A percentile compares a stretch with the other conserved stretches of the same genome.
Conservation (phyloP, 2,888 invertebrate genomes). For the Spodoptera picta region DNA sequence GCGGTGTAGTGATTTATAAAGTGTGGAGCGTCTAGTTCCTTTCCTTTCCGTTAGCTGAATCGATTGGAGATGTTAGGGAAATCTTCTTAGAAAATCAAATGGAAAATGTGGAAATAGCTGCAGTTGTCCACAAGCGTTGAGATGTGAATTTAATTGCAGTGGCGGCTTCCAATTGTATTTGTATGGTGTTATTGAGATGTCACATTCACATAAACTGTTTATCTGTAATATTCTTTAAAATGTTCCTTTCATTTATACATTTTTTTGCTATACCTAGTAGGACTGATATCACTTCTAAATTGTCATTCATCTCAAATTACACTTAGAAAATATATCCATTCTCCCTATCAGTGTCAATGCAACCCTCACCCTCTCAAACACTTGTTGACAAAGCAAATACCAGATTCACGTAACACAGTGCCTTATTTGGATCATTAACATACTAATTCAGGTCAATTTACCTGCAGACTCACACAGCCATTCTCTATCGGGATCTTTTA, state of each 20-base stretch:
- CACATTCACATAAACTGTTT: too few relatives aligned
- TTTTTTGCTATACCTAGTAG: too few relatives aligned
- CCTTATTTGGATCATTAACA: not conserved
- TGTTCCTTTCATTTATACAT: too few relatives aligned
- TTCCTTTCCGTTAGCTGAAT: not conserved
- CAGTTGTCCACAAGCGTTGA: not conserved
- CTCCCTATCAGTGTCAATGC: too few relatives aligned
- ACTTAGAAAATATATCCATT: too few relatives aligned
- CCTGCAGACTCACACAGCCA: not conserved
- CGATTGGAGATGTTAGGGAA: not conserved
- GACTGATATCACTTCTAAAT: not conserved
- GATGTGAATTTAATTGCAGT: too few relatives aligned
- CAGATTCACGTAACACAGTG: too few relatives aligned
- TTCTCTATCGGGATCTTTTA: conserved; percentile 6
- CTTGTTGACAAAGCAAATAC: too few relatives aligned
- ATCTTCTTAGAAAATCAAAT: conserved; percentile 6
- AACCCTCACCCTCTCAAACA: too few relatives aligned
- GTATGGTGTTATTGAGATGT: too few relatives aligned
- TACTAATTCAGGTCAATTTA: not conserved
- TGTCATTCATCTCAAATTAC: not conserved
- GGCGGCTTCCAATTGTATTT: too few relatives aligned
- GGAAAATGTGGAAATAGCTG: not conserved
- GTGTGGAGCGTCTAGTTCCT: conserved; percentile 8
- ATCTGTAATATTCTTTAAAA: too few relatives aligned
- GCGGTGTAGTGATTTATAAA: conserved; percentile 29